These are phyloP conservation scores for Apotomis betuletana DNA, from an alignment of 2,888 invertebrate species.

Conservation along the genomic window DNA sequence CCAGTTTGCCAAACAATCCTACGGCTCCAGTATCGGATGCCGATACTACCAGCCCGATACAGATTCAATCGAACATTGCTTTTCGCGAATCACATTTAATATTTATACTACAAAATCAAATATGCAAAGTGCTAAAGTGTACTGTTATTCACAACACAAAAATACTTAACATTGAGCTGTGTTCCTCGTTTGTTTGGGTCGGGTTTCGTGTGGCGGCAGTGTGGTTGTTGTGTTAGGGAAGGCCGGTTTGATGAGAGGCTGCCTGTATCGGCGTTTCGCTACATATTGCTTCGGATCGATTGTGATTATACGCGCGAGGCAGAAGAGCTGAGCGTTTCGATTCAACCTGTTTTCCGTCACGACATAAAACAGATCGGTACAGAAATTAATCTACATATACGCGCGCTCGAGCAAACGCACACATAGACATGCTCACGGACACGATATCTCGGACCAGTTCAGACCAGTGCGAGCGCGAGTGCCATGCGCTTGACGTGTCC, in stretches of 20 bases:
- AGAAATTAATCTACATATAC: too few species aligned
- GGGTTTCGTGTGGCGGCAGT: conserved; percentile 32
- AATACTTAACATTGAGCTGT: background rate
- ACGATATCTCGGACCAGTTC: too few species aligned
- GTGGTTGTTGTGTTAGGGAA: conserved; percentile 37
- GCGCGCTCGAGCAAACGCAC: too few species aligned
- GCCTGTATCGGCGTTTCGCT: conserved; percentile 67
- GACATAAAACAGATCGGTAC: too few species aligned
- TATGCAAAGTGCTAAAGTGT: conserved; percentile 38
- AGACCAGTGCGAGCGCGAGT: too few species aligned
- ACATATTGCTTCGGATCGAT: conserved; percentile 51
- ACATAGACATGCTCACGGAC: too few species aligned
- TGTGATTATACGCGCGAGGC: conserved; percentile 40
- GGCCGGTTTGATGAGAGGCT: conserved; percentile 56
- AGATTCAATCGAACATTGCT: conserved; percentile 33
- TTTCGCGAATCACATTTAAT: conserved; percentile 40
- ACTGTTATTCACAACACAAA: background rate
- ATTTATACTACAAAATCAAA: conserved; percentile 39
- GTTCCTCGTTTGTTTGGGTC: conserved; percentile 17
- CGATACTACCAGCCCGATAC: conserved; percentile 10
- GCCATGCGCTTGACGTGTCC: too few species aligned
- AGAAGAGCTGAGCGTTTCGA: conserved; percentile 45
- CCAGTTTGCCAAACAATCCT: conserved; percentile 28
- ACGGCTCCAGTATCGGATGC: conserved; percentile 30
- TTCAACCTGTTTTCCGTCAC: too few species aligned